Percentiles rank a stretch among this genome's conserved stretches.
These are phyloP conservation scores for Pollenia labialis DNA, from an alignment of 2,888 invertebrate genomes.

Conservation along the genomic window DNA sequence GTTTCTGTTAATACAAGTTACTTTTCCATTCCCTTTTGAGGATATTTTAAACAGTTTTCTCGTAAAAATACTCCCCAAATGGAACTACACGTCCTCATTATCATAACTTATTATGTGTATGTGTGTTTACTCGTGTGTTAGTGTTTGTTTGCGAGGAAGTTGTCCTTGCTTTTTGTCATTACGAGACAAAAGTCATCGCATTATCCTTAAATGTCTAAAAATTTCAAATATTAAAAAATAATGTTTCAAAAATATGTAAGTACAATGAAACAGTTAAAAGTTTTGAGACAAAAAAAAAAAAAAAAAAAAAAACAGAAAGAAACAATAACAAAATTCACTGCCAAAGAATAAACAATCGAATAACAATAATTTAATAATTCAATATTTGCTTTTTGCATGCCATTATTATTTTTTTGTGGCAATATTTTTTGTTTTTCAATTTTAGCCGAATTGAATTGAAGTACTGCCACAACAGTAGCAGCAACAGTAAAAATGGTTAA, in stretches of 20 bases:
- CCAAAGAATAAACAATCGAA: conserved; percentile 69
- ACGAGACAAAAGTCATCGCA: conserved; percentile 64
- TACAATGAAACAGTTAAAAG: conserved; percentile 52
- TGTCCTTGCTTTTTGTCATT: conserved; percentile 51
- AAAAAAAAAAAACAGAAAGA: conserved; percentile 2
- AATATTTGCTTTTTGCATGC: conserved; percentile 71
- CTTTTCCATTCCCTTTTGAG: conserved; percentile 63
- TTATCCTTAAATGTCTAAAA: conserved; percentile 69
- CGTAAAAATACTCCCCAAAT: conserved; percentile 68
- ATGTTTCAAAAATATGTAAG: conserved; percentile 12
- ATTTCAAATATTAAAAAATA: conserved; percentile 59
- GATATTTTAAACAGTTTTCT: conserved; percentile 71
- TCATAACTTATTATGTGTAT: conserved; percentile 67
- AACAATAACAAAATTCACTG: conserved; percentile 49
- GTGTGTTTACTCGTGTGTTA: background rate
- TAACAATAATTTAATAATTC: conserved; percentile 73
- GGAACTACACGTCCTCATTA: conserved; percentile 68
- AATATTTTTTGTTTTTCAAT: conserved; percentile 27
- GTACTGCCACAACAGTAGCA: conserved; percentile 13
- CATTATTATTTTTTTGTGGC: conserved; percentile 63
- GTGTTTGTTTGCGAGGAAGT: background rate
- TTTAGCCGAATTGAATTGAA: conserved; percentile 62
- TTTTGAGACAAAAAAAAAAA: conserved; percentile 41
- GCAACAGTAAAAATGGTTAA: conserved; percentile 35
- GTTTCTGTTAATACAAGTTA: conserved; percentile 51